phyloP scores from a whole-genome alignment of 2,113 vertebrate genomes.

The Ranitomeya variabilis region DNA sequence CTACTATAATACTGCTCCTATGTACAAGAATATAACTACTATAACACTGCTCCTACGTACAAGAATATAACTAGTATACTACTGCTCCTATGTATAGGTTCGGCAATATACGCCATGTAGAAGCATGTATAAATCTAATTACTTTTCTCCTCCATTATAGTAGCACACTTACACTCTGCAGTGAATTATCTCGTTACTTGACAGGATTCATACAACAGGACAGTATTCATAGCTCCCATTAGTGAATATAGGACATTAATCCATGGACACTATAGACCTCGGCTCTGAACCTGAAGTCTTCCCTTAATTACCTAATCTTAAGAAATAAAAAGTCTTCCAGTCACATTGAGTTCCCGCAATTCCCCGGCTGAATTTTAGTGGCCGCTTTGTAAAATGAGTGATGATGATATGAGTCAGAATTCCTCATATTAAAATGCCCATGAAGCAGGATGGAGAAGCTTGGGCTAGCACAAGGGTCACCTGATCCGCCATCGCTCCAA shows the following conservation, averaged over 20 bases:
- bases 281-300: neutral
- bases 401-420: conserved; percentile 25
- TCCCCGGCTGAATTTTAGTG: neutral
- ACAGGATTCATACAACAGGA: neutral
- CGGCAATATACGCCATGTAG: neutral
- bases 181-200: neutral
- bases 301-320: neutral
- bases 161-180: too few relatives aligned
- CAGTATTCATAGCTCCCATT: neutral
- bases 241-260: neutral
- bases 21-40: neutral
- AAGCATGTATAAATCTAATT: neutral
- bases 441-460: conserved; percentile 37
- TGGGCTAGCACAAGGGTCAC: conserved; percentile 35
- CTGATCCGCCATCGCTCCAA: neutral
- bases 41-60: neutral
- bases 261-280: neutral
- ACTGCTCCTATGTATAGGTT: neutral
- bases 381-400: conserved; percentile 13
- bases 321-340: neutral
- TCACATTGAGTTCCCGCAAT: conserved; percentile 27
- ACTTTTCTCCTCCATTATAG: neutral
- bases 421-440: conserved; percentile 7
- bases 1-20: neutral
- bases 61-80: conserved; percentile 1